phyloP scores from a whole-genome alignment of 2,797 vertebrate species.

The Remorina albescens region DNA sequence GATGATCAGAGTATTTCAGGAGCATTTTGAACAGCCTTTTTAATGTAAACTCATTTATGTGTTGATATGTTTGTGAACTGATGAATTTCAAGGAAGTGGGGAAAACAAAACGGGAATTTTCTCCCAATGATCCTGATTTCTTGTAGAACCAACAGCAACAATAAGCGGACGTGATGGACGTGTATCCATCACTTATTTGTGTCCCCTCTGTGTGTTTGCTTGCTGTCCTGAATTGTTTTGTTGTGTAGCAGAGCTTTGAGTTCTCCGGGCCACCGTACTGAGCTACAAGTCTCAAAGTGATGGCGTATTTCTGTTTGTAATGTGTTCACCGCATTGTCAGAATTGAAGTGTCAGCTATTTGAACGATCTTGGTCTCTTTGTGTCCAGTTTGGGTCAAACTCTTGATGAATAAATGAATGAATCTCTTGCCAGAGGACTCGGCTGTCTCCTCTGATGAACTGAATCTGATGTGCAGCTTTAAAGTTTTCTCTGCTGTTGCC shows the following conservation, averaged over 20 bases:
- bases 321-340: no score
- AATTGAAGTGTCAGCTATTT: no score
- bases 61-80: neutral
- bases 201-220: no score
- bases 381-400: neutral
- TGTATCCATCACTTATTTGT: no score
- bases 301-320: no score
- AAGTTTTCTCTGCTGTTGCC: neutral
- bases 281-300: no score
- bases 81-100: slow-evolving; percentile 13
- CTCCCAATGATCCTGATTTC: slow-evolving; percentile 5
- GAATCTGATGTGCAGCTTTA: neutral
- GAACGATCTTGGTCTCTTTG: no score
- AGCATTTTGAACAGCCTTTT: neutral
- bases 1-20: neutral
- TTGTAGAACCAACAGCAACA: neutral
- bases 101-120: slow-evolving; percentile 24
- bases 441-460: no score
- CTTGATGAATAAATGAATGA: no score
- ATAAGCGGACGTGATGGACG: neutral
- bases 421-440: neutral
- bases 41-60: neutral
- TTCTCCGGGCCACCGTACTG: no score
- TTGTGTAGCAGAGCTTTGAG: no score
- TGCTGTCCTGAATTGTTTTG: no score